Evolutionary conservation across 1,140 invertebrate genomes (phyloP), one percentile per base, ranked within the genome.

Genomic region (Tetraneura akinire): DNA sequence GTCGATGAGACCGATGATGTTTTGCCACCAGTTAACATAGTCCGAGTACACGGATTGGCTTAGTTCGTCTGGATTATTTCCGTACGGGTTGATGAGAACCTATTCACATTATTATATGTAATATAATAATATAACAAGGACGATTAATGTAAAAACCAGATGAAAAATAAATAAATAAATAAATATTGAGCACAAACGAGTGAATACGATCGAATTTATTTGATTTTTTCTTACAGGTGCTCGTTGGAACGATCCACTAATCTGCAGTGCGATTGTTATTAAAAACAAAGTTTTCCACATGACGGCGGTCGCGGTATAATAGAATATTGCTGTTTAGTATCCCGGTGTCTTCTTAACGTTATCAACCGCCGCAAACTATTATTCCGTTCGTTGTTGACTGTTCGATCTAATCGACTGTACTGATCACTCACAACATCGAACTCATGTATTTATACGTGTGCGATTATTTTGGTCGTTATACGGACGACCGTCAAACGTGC

Each of bases 1-100:
- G 55, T 10, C 74, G 21, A 62, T 21, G 23, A 78, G 32, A 42
- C 80, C 80, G 10, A 81, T 76, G 42, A 81, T 76, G 49, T 74
- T 81, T 49, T 81, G 70, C 80, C 80, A 81, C 80, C 80, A 81
- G 23, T 49, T 76, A 8, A 81, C 32, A 47, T 81, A 81, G n/a
- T 81, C 80, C 13, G 18, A 4, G 21, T 47, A 78, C 21, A 55
- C 53, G 0, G 51, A 26, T 26, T 78, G 53, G 3, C 74, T 78
- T 10, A 62, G 53, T 9, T 78, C 55, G 3, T 55, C 55, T 14
- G 74, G 37, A 0, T 60, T 45, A 16, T 60, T 18, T 3, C 42
- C 42, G 0, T 45, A 4, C 13, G 42, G 10, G 9, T 42, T 26
- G 14, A 32, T 1, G 14, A 78, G 10, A 6, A 78, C 42, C 74